Evolutionary conservation across 2,888 invertebrate species (phyloP), one percentile per base, ranked within the genome.

Genomic region (Agonum fuliginosum): DNA sequence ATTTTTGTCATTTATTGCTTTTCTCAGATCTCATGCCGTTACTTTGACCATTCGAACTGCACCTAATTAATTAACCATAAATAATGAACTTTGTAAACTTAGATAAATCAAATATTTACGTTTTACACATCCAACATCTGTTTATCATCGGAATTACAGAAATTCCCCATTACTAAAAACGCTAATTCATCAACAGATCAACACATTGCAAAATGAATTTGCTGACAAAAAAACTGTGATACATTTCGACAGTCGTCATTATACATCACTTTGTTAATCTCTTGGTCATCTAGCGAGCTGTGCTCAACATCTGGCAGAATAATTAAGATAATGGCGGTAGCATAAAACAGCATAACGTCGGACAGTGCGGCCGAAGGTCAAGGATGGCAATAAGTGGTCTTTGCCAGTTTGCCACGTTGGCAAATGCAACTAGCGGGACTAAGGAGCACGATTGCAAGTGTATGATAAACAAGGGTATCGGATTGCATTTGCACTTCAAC

Each of bases 261-360:
- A 62, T 17, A 62, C 17, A 62, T 62, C 46, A 46, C 46, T 46
- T 30, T 17, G 17, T 17, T 30, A 62, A 62, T 62, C 58, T 17
- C 17, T 17, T 46, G 46, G 17, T 46, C 14, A 46, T 46, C 46
- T 46, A 46, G 14, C 17, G 58, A 14, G 27, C 12, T 14, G 30
- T 17, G 30, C 6, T 8, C 1, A 62, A 62, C 58, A 62, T 62
- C 58, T 62, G 58, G 58, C 30, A 30, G 17, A 62, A 62, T 62
- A 27, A 62, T 62, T 62, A 62, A 62, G 58, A 62, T 62, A 62
- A 62, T 62, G 58, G 58, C 58, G 58, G 58, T 30, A 27, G 58
- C 30, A 30, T 62, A 8, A 62, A 14, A 62, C 27, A 46, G 58
- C 58, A 24, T 17, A 46, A 17, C 54, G 12, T 54, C 17, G 58